Conservation (phyloP, 35 echinoderm and acorn worm species). For the Eucidaris tribuloides region DNA sequence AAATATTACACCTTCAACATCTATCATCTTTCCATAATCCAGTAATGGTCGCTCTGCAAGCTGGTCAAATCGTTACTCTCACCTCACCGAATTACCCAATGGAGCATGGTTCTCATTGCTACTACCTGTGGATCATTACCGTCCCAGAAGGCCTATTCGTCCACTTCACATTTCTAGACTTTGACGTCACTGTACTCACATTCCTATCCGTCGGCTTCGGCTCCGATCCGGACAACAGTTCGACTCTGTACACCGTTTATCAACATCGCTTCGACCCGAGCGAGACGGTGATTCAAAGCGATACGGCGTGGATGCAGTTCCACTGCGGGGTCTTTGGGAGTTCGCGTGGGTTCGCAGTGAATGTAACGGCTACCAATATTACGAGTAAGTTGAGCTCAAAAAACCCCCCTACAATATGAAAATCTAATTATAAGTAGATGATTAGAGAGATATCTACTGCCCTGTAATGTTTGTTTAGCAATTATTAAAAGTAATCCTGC, state of each 20-base stretch:
- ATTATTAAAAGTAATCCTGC: no score
- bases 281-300: conserved; percentile 3
- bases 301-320: background rate
- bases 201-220: background rate
- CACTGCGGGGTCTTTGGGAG: background rate
- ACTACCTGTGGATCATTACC: conserved; percentile 2
- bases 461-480: no score
- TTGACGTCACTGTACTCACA: background rate
- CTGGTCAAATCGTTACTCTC: no score
- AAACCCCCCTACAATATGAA: no score
- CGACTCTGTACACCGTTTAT: background rate
- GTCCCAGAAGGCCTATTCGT: conserved; percentile 9
- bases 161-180: background rate
- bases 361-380: background rate
- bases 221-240: background rate
- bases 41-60: no score
- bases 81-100: background rate
- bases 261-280: background rate
- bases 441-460: no score
- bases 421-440: no score
- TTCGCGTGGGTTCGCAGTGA: background rate
- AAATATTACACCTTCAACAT: no score
- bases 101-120: background rate
- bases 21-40: no score
- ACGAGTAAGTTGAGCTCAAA: conserved; percentile 12